phyloP scores from a whole-genome alignment of 2,888 invertebrate species.

The Acronicta aceris region DNA sequence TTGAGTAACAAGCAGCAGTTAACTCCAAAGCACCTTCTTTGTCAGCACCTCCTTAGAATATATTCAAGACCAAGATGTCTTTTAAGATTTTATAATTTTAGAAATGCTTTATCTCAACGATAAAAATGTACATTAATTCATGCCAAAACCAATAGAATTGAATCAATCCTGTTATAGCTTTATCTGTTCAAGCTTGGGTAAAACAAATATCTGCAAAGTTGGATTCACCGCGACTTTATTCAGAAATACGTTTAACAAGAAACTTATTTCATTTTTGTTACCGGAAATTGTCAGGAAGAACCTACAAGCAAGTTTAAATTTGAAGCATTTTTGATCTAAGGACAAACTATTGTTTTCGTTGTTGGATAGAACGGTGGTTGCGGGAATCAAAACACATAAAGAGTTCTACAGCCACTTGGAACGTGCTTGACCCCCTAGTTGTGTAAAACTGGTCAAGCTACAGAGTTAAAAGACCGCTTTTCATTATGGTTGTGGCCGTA shows the following conservation, averaged over 20 bases:
- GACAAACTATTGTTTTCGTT: neutral
- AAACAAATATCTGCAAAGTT: slow-evolving; percentile 45
- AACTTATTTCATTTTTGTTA: slow-evolving; percentile 36
- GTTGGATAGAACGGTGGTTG: no score
- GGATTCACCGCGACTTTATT: slow-evolving; percentile 4
- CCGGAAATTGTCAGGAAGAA: no score
- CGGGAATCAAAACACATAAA: no score
- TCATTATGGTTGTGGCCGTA: no score
- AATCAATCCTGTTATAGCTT: slow-evolving; percentile 40
- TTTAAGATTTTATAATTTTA: no score
- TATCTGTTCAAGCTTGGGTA: slow-evolving; percentile 43
- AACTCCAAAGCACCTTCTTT: slow-evolving; percentile 29
- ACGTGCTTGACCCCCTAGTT: no score
- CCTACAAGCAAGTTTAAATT: no score
- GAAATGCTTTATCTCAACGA: slow-evolving; percentile 12
- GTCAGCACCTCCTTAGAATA: slow-evolving; percentile 22
- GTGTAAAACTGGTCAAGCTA: no score
- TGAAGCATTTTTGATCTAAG: no score
- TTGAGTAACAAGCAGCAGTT: slow-evolving; percentile 21
- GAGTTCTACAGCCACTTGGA: no score
- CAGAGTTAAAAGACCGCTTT: no score
- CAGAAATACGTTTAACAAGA: slow-evolving; percentile 24
- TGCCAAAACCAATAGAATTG: slow-evolving; percentile 21
- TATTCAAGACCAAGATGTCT: neutral
- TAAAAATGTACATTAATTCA: slow-evolving; percentile 16